Conservation (phyloP, 2,888 invertebrate genomes). For the Ramazzottius varieornatus region DNA sequence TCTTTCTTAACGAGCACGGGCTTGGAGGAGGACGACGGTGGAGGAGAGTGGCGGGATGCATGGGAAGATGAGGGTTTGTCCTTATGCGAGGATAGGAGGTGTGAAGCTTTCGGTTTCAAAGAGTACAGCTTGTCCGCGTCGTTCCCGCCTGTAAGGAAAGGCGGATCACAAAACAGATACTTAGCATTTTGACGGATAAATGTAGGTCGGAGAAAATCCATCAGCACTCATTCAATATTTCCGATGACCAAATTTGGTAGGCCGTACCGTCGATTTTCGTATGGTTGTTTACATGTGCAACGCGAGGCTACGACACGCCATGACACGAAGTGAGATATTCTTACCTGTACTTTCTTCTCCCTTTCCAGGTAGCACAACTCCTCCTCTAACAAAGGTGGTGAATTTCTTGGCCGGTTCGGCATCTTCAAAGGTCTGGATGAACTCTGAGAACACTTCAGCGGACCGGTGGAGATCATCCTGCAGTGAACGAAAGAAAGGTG, state of each 20-base stretch:
- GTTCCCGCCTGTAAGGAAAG: not conserved
- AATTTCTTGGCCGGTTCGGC: not conserved
- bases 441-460: not conserved
- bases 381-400: not conserved
- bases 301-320: too few species aligned
- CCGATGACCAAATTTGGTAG: too few species aligned
- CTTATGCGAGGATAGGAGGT: not conserved
- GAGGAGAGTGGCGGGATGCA: not conserved
- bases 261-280: too few species aligned
- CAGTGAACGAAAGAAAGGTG: not conserved
- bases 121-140: not conserved
- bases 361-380: not conserved
- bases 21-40: not conserved
- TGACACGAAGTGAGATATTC: too few species aligned
- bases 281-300: too few species aligned
- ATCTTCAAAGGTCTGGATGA: not conserved
- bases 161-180: not conserved
- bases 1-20: slow-evolving; percentile 34
- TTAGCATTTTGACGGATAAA: too few species aligned
- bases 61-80: not conserved
- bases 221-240: too few species aligned
- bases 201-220: too few species aligned
- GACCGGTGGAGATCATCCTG: not conserved
- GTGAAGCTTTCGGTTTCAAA: not conserved
- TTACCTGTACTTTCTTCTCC: not conserved